phyloP scores from a whole-genome alignment of 2,888 invertebrate species.

The Cartodere bifasciata region DNA sequence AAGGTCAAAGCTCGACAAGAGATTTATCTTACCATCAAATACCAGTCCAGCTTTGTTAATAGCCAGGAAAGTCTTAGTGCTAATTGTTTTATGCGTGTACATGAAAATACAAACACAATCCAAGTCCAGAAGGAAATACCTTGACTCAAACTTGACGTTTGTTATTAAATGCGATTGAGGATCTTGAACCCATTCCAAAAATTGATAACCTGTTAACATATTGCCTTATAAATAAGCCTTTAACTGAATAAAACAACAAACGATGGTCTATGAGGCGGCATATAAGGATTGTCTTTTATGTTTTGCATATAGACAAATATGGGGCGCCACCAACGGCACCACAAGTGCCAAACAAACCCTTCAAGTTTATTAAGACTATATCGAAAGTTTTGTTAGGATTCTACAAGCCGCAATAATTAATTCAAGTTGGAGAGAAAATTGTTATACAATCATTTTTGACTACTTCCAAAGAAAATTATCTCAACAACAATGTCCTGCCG shows the following conservation, averaged over 20 bases:
- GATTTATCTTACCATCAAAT: constrained; percentile 21
- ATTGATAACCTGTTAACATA: no score
- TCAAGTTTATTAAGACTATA: no score
- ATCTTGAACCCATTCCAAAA: constrained; percentile 40
- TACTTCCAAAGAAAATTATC: no score
- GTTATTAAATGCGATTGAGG: constrained; percentile 21
- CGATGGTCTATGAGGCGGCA: background rate
- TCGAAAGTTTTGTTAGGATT: background rate
- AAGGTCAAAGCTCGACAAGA: no score
- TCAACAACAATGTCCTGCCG: no score
- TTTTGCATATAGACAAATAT: no score
- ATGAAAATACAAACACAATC: constrained; percentile 45
- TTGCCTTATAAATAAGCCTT: constrained; percentile 39
- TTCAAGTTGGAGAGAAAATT: no score
- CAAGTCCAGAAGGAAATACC: constrained; percentile 34
- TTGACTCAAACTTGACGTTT: constrained; percentile 39
- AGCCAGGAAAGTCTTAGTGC: constrained; percentile 34
- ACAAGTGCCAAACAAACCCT: no score
- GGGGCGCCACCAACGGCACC: no score
- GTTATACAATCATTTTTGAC: no score
- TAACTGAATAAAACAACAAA: constrained; percentile 20
- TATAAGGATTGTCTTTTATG: no score
- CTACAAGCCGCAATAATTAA: background rate
- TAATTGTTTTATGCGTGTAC: constrained; percentile 43
- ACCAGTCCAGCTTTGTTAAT: constrained; percentile 36